Percentiles rank a stretch among this genome's conserved stretches.
phyloP scores from a whole-genome alignment of 35 echinoderm and acorn worm species.

The Amphiura filiformis region DNA sequence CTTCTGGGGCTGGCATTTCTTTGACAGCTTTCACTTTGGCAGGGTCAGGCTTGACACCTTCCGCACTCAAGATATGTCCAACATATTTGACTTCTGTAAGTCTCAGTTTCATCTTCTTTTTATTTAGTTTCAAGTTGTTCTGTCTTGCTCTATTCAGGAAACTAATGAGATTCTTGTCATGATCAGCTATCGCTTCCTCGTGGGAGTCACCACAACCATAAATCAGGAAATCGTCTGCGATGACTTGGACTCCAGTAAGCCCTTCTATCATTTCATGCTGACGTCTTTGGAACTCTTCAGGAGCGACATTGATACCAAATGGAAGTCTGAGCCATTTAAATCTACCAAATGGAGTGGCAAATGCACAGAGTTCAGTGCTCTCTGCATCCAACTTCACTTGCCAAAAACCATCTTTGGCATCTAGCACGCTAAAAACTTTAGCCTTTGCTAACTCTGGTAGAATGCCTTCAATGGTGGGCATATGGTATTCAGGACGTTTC shows the following conservation, averaged over 20 bases:
- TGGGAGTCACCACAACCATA: conserved; percentile 35
- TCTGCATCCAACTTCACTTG: neutral
- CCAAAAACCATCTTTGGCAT: neutral
- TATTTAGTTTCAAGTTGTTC: conserved; percentile 49
- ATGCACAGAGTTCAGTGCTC: conserved; percentile 42
- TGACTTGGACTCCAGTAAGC: conserved; percentile 39
- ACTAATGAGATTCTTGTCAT: conserved; percentile 38
- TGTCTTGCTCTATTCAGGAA: conserved; percentile 36
- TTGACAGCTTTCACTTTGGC: conserved; percentile 18
- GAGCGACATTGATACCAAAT: conserved; percentile 43
- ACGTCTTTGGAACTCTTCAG: conserved; percentile 62
- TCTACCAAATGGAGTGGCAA: conserved; percentile 53
- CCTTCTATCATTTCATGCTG: conserved; percentile 49
- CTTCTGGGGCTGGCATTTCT: conserved; percentile 35
- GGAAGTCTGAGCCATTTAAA: conserved; percentile 51
- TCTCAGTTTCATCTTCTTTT: neutral
- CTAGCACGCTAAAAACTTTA: neutral
- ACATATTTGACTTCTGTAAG: conserved; percentile 17
- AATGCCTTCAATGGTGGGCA: conserved; percentile 43
- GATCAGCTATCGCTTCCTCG: conserved; percentile 27
- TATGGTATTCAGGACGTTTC: conserved; percentile 42
- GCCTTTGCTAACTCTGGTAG: neutral
- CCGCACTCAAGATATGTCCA: neutral
- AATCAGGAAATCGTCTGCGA: conserved; percentile 23
- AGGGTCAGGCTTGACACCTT: conserved; percentile 2